Percentiles rank a stretch among this genome's conserved stretches.
Conservation (phyloP, 2,113 vertebrate species). For the Oreochromis aureus region DNA sequence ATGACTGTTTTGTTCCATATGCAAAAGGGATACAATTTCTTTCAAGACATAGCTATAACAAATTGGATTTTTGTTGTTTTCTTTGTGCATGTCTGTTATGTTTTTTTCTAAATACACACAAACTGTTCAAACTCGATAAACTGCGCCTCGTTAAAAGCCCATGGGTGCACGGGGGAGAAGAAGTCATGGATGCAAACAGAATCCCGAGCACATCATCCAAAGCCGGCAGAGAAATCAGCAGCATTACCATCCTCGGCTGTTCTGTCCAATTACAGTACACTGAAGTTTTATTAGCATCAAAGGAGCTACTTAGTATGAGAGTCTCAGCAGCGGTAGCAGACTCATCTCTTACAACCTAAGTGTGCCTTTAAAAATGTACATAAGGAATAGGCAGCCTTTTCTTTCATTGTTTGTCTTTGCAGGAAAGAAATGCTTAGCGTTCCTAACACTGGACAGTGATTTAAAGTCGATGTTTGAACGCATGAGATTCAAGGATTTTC, state of each 20-base stretch:
- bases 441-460: background rate
- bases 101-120: background rate
- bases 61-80: background rate
- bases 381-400: background rate
- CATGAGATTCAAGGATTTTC: background rate
- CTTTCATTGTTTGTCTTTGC: background rate
- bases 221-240: constrained; percentile 20
- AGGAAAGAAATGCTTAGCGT: background rate
- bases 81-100: background rate
- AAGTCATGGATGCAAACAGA: constrained; percentile 7
- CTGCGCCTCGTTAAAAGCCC: background rate
- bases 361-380: background rate
- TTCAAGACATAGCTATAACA: background rate
- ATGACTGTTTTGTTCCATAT: background rate
- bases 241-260: constrained; percentile 17
- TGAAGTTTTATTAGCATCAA: constrained; percentile 10
- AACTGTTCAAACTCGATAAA: background rate
- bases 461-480: background rate
- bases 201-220: background rate
- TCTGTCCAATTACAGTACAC: constrained; percentile 35
- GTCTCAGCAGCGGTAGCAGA: background rate
- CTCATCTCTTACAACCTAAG: constrained; percentile 5
- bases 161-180: background rate
- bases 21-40: background rate
- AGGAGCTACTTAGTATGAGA: constrained; percentile 8